Evolutionary conservation across 2,888 invertebrate genomes (phyloP).

Genomic region (Napeogenes sylphis): DNA sequence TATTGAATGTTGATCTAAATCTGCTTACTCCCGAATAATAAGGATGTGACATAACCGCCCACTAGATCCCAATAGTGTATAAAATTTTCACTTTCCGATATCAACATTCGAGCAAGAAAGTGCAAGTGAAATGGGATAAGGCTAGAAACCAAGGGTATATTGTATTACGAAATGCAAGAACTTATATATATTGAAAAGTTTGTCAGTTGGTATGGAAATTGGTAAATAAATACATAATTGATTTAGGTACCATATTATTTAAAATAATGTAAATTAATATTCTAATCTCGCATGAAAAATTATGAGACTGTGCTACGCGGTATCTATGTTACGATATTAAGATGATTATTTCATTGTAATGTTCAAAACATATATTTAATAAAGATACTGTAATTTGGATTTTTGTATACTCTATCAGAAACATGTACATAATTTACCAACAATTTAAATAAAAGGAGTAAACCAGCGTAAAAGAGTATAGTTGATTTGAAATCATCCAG

Average conservation of each 20-base stretch:
- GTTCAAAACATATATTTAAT: no score
- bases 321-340: no score
- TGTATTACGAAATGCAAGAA: constrained; percentile 29
- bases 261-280: not conserved
- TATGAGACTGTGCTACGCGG: no score
- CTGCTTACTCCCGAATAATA: no score
- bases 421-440: no score
- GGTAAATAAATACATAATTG: not conserved
- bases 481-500: constrained; percentile 44
- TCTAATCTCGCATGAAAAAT: no score
- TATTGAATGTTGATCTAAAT: no score
- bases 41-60: no score
- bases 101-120: constrained; percentile 40
- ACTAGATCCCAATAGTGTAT: not conserved
- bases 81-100: constrained; percentile 21
- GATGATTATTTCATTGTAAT: no score
- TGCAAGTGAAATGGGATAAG: constrained; percentile 57
- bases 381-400: no score
- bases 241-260: constrained; percentile 1
- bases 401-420: no score
- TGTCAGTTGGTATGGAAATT: constrained; percentile 23
- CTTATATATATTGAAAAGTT: constrained; percentile 18
- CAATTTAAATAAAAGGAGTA: constrained; percentile 23
- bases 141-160: constrained; percentile 38
- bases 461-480: constrained; percentile 28